Conservation (phyloP, 2,797 vertebrate species). For the Nannoperca obscura region DNA sequence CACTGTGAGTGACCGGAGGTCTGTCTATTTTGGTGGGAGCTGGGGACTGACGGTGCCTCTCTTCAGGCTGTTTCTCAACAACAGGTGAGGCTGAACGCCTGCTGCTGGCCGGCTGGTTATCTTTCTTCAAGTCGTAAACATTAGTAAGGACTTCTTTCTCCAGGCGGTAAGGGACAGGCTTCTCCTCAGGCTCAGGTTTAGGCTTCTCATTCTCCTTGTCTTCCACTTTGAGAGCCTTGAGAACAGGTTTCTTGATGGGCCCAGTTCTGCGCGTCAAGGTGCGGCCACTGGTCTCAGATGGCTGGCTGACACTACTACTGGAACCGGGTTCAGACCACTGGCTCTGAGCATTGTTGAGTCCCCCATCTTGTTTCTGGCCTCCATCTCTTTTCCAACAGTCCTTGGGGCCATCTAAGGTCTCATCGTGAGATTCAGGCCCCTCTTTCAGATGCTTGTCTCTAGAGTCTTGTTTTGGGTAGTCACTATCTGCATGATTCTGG, state of each 20-base stretch:
- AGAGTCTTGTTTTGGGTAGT: slow-evolving; percentile 86
- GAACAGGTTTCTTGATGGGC: slow-evolving; percentile 97
- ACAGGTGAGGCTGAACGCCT: slow-evolving; percentile 80
- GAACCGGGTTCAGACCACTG: slow-evolving; percentile 87
- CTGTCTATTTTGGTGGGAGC: slow-evolving; percentile 83
- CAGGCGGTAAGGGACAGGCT: slow-evolving; percentile 84
- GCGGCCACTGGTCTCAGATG: slow-evolving; percentile 88
- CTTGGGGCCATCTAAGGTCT: slow-evolving; percentile 76
- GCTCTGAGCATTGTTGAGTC: slow-evolving; percentile 66
- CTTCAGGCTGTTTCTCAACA: slow-evolving; percentile 85
- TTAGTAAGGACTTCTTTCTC: slow-evolving; percentile 89
- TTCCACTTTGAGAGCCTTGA: slow-evolving; percentile 98
- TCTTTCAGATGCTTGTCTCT: slow-evolving; percentile 87
- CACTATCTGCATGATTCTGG: slow-evolving; percentile 79
- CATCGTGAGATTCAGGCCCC: slow-evolving; percentile 74
- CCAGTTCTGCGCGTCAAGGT: slow-evolving; percentile 90
- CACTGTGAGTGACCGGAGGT: slow-evolving; percentile 72
- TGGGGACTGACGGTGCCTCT: slow-evolving; percentile 73
- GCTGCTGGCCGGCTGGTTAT: slow-evolving; percentile 79
- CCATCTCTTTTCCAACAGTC: slow-evolving; percentile 92
- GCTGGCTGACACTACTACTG: slow-evolving; percentile 81
- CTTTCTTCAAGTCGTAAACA: slow-evolving; percentile 88
- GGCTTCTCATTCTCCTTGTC: slow-evolving; percentile 97
- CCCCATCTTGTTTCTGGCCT: slow-evolving; percentile 81
- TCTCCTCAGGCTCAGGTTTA: slow-evolving; percentile 91